Percentiles rank a stretch among this genome's conserved stretches.
phyloP scores from a whole-genome alignment of 2,888 invertebrate genomes.

The Acrocyrtus sp. region DNA sequence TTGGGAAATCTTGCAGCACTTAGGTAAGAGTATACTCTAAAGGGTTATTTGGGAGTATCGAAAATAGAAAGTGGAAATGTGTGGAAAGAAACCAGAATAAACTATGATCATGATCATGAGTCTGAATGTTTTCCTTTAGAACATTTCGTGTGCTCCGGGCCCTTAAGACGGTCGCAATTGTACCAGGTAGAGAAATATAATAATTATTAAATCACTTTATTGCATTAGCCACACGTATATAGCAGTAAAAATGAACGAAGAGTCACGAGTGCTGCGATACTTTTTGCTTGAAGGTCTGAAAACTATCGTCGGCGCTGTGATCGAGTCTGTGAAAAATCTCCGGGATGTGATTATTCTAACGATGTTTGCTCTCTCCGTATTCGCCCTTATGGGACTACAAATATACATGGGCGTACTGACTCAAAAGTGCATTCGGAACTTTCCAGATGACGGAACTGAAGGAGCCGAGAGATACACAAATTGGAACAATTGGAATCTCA shows the following conservation, averaged over 20 bases:
- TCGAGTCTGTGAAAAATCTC: constrained; percentile 99
- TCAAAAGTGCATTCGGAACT: constrained; percentile 93
- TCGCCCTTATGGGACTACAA: constrained; percentile 98
- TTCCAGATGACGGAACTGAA: constrained; percentile 75
- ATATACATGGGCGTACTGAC: constrained; percentile 98
- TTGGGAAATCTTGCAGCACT: constrained; percentile 99
- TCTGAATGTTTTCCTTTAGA: too few species aligned
- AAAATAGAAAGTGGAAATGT: too few species aligned
- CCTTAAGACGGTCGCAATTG: constrained; percentile 99
- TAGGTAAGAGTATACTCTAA: too few species aligned
- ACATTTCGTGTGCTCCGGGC: constrained; percentile 99
- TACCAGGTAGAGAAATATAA: constrained; percentile 83
- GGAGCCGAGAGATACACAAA: constrained; percentile 12
- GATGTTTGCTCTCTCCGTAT: constrained; percentile 98
- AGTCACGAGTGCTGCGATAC: not conserved
- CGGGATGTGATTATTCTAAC: constrained; percentile 99
- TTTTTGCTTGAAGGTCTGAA: constrained; percentile 81
- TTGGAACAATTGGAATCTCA: constrained; percentile 37
- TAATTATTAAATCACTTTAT: not conserved
- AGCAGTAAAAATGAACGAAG: too few species aligned
- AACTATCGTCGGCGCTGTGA: constrained; percentile 99
- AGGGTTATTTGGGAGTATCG: too few species aligned
- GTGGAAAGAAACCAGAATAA: too few species aligned
- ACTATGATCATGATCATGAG: too few species aligned
- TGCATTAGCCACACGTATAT: not conserved